Evolutionary conservation across 1,140 invertebrate species (phyloP).

Genomic region (Latrodectus geometricus): DNA sequence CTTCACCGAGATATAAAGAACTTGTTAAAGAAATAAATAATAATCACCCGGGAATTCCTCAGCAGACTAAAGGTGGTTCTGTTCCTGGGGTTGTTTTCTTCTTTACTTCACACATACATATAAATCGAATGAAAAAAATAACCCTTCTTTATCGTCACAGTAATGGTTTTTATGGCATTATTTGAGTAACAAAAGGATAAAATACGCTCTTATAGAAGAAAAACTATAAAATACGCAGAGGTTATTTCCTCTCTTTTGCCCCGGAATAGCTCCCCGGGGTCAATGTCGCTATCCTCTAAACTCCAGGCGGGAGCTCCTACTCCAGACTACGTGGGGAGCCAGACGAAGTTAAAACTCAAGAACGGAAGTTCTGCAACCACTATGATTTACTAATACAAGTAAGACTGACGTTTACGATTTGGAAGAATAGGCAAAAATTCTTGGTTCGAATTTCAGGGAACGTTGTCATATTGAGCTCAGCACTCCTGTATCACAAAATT

Average conservation of each 20-base stretch:
- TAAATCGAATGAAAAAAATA: slow-evolving; percentile 20
- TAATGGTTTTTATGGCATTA: slow-evolving; percentile 57
- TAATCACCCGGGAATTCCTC: neutral
- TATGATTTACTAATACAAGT: slow-evolving; percentile 27
- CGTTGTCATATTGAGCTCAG: neutral
- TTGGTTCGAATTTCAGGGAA: neutral
- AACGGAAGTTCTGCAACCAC: slow-evolving; percentile 33
- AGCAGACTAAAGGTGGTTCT: neutral
- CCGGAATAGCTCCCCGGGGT: slow-evolving; percentile 39
- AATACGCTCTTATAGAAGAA: slow-evolving; percentile 45
- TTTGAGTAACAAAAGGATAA: slow-evolving; percentile 53
- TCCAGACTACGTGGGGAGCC: neutral
- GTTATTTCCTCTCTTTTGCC: neutral
- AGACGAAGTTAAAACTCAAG: slow-evolving; percentile 39
- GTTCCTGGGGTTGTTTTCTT: neutral
- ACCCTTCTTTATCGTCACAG: slow-evolving; percentile 31
- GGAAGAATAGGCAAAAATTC: neutral
- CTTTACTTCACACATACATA: neutral
- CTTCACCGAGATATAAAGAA: too few relatives aligned
- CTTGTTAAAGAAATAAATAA: neutral
- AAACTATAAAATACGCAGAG: slow-evolving; percentile 34
- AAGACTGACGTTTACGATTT: slow-evolving; percentile 23
- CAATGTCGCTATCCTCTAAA: neutral
- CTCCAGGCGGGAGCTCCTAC: too few relatives aligned
- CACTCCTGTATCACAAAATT: too few relatives aligned